A percentile compares a stretch with the other conserved stretches of the same genome.
These are phyloP conservation scores for Pammene fasciana DNA, from an alignment of 2,888 invertebrate species.

Conservation along the genomic window DNA sequence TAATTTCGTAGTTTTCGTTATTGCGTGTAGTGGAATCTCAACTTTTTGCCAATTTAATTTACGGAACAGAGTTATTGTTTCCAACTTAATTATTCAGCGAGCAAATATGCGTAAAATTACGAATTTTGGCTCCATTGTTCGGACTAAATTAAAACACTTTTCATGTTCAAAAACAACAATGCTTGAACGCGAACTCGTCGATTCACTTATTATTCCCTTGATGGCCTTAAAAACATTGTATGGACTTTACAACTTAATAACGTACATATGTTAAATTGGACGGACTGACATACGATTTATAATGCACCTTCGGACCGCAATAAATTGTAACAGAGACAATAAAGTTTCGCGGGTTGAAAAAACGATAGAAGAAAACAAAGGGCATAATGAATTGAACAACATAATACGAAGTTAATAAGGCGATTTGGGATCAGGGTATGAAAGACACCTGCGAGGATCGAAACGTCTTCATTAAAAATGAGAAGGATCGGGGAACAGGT, in stretches of 20 bases:
- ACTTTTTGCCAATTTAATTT: conserved; percentile 42
- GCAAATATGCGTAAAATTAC: conserved; percentile 38
- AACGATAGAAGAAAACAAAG: conserved; percentile 77
- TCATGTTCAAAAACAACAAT: conserved; percentile 49
- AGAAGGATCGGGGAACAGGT: conserved; percentile 58
- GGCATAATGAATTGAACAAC: conserved; percentile 80
- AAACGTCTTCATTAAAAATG: conserved; percentile 80
- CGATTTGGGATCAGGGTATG: conserved; percentile 58
- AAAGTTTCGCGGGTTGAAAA: conserved; percentile 75
- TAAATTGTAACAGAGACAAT: conserved; percentile 72
- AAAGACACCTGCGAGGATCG: conserved; percentile 74
- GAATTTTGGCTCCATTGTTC: conserved; percentile 56
- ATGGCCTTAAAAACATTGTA: conserved; percentile 68
- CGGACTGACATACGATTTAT: conserved; percentile 72
- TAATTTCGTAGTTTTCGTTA: conserved; percentile 17
- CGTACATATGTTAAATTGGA: conserved; percentile 76
- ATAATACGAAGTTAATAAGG: conserved; percentile 73
- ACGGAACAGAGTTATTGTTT: conserved; percentile 28
- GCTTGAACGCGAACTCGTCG: conserved; percentile 53
- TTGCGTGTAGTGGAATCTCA: conserved; percentile 27
- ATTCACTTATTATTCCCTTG: conserved; percentile 58
- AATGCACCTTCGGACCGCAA: conserved; percentile 72
- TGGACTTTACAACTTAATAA: conserved; percentile 79
- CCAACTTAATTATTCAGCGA: conserved; percentile 25
- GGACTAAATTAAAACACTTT: conserved; percentile 60